Evolutionary conservation across 2,113 vertebrate genomes (phyloP), one percentile per base, ranked within the genome.

Genomic region (Thymallus thymallus): DNA sequence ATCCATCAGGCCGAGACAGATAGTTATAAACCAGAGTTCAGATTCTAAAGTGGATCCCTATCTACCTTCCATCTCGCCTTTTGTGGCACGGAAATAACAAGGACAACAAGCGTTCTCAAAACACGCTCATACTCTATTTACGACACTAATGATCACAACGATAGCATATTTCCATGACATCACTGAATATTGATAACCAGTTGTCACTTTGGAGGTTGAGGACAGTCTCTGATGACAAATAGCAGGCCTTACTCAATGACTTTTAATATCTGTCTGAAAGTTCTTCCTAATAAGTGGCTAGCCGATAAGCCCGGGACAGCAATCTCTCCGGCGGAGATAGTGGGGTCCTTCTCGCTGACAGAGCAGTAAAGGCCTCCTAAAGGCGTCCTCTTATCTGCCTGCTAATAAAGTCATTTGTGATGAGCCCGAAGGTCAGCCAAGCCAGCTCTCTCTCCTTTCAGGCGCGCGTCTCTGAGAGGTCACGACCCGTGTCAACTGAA

Each of bases 371-470:
- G 68, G 32, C 69, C 82, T 51, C 48, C 16, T 51, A 51, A 51
- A 18, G 48, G 12, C 3, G 48, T 51, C 73, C 77, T 86, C 82
- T 93, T 95, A 95, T 95, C 95, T 92, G 79, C 73, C 87, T 72
- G 69, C 92, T 90, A 92, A 94, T 93, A 93, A 94, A 95, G 85
- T 88, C 68, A 88, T 91, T 87, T 80, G 87, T 66, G 92, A 92
- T 86, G 86, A 95, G 93, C 84, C 85, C 87, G 88, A 96, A 98
- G 95, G 93, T 94, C 96, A 94, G 68, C 80, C 69, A 5, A 20
- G 14, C n/a, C 20, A 24, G 20, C 66, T 10, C 41, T 26, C 24
- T 5, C 24, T 26, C 62, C 16, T 22, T 16, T 22, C 56, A 2
- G 48, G 18, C 14, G 48, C 16, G 4, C 1, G 16, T 51, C 16